Conservation (phyloP, 2,888 invertebrate genomes). For the Dynastes maya region DNA sequence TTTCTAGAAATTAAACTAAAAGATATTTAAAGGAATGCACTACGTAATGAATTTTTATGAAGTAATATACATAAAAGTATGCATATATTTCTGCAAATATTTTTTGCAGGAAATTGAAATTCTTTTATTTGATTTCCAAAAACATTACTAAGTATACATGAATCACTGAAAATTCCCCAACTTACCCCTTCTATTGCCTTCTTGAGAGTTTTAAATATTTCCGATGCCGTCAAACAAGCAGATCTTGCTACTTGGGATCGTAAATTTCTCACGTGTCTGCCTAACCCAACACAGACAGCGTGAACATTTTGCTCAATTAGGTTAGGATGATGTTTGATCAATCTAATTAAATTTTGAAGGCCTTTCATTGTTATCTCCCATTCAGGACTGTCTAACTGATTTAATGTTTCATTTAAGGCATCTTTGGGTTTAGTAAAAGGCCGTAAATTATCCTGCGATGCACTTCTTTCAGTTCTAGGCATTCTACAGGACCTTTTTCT, state of each 20-base stretch:
- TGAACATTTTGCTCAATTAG: slow-evolving; percentile 78
- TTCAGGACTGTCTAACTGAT: slow-evolving; percentile 81
- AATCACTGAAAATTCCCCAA: slow-evolving; percentile 49
- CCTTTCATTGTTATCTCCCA: slow-evolving; percentile 88
- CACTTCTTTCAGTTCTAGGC: slow-evolving; percentile 53
- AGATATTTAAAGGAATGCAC: too few relatives aligned
- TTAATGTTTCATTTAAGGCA: slow-evolving; percentile 76
- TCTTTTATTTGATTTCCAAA: too few relatives aligned
- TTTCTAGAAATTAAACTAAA: too few relatives aligned
- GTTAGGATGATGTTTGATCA: slow-evolving; percentile 80
- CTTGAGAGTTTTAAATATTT: slow-evolving; percentile 80
- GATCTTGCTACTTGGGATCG: slow-evolving; percentile 93
- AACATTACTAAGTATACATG: too few relatives aligned
- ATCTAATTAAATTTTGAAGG: slow-evolving; percentile 78
- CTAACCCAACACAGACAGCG: slow-evolving; percentile 79
- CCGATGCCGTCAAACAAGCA: slow-evolving; percentile 87
- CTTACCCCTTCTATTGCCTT: slow-evolving; percentile 76
- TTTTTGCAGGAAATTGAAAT: too few relatives aligned
- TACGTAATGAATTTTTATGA: too few relatives aligned
- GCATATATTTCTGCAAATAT: too few relatives aligned
- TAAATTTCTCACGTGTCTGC: slow-evolving; percentile 88
- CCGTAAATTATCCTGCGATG: slow-evolving; percentile 62
- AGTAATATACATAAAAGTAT: too few relatives aligned
- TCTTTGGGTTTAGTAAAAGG: slow-evolving; percentile 79
- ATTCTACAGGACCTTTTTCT: slow-evolving; percentile 54